These are phyloP conservation scores for Xestia rhomboidea DNA, from an alignment of 2,888 invertebrate genomes.

Conservation along the genomic window DNA sequence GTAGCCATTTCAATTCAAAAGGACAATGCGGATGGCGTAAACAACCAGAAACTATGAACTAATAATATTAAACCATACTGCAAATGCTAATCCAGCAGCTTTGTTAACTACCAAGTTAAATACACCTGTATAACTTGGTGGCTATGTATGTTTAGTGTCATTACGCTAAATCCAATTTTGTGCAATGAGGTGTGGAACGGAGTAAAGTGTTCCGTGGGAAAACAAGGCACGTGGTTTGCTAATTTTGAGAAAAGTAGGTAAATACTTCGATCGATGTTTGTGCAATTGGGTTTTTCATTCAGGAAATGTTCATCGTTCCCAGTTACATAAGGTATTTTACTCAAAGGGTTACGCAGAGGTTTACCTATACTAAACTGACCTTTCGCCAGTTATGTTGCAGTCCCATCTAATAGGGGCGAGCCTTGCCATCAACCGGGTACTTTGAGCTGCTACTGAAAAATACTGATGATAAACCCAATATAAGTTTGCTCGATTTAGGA, in stretches of 20 bases:
- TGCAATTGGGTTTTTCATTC: not conserved
- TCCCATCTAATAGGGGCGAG: not conserved
- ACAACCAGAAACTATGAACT: not conserved
- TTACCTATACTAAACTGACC: too few species aligned
- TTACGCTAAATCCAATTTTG: not conserved
- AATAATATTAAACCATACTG: slow-evolving; percentile 25
- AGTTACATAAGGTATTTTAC: not conserved
- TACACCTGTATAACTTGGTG: not conserved
- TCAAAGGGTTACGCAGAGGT: not conserved
- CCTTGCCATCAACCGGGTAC: not conserved
- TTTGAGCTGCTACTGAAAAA: too few species aligned
- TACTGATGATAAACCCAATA: not conserved
- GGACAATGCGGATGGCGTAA: not conserved
- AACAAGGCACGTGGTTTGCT: not conserved
- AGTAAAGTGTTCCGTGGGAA: not conserved
- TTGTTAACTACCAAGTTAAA: slow-evolving; percentile 14
- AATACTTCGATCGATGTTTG: not conserved
- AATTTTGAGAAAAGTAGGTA: not conserved
- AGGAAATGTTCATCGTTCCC: not conserved
- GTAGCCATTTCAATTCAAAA: not conserved
- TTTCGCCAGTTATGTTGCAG: not conserved
- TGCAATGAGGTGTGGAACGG: not conserved
- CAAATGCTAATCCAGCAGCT: slow-evolving; percentile 16
- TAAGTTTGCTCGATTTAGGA: not conserved
- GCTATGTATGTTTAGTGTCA: slow-evolving; percentile 8